phyloP scores from a whole-genome alignment of 2,113 vertebrate species.

The Empidonax traillii region DNA sequence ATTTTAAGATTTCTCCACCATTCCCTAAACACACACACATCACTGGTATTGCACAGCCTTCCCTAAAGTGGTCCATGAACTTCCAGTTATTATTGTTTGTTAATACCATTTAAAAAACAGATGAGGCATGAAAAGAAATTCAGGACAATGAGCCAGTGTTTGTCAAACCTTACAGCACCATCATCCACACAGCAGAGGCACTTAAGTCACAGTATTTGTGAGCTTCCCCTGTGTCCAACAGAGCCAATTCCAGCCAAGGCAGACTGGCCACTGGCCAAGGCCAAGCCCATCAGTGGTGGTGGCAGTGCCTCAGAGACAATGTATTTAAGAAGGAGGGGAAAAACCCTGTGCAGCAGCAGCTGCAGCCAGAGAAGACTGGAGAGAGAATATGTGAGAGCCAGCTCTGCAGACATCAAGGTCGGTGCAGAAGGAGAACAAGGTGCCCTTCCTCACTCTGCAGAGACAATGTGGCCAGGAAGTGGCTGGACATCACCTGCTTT shows the following conservation, averaged over 20 bases:
- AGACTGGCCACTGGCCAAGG: neutral
- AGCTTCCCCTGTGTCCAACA: neutral
- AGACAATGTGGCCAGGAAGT: neutral
- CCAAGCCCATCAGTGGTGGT: accelerated
- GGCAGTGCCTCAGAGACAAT: neutral
- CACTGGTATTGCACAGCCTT: neutral
- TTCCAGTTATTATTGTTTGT: neutral
- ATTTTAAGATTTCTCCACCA: neutral
- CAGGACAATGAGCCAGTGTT: slow-evolving; percentile 5
- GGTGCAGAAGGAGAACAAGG: neutral
- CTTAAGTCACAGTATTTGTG: neutral
- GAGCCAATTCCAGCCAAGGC: neutral
- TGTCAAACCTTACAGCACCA: slow-evolving; percentile 9
- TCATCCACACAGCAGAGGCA: slow-evolving; percentile 26
- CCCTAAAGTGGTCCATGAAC: neutral
- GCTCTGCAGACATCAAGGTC: neutral
- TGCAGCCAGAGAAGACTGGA: neutral
- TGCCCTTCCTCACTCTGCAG: too few species aligned
- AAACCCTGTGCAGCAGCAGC: neutral
- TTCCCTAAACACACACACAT: neutral
- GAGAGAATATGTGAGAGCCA: neutral
- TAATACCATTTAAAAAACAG: neutral
- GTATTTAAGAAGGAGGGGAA: neutral
- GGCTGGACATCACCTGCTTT: neutral
- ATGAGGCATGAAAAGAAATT: neutral